Evolutionary conservation across 2,888 invertebrate genomes (phyloP).

Genomic region (Himalopsyche anomala): DNA sequence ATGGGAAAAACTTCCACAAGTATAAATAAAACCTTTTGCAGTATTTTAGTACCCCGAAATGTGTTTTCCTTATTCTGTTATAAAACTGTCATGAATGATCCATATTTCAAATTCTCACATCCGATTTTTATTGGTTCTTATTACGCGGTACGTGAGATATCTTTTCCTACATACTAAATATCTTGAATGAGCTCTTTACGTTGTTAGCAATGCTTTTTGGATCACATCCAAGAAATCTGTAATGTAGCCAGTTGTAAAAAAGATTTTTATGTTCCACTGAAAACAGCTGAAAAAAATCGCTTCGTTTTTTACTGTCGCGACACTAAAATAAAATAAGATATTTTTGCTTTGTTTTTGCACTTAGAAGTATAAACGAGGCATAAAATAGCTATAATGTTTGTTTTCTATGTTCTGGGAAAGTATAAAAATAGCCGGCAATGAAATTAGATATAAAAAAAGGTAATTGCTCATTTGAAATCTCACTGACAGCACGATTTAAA

Average conservation of each 20-base stretch:
- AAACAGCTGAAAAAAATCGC: slow-evolving; percentile 23
- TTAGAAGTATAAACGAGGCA: slow-evolving; percentile 15
- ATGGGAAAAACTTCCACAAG: no score
- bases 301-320: background rate
- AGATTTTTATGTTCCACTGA: slow-evolving; percentile 8
- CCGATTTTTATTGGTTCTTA: slow-evolving; percentile 1
- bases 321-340: slow-evolving; percentile 24
- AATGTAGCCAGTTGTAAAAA: slow-evolving; percentile 40
- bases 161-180: slow-evolving; percentile 13
- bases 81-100: background rate
- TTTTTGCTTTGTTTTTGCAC: slow-evolving; percentile 2
- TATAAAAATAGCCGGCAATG: background rate
- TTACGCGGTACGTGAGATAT: slow-evolving; percentile 33
- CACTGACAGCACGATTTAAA: no score
- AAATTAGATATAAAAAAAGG: background rate
- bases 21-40: no score
- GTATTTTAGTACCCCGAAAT: no score
- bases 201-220: slow-evolving; percentile 24
- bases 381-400: background rate
- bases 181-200: slow-evolving; percentile 1
- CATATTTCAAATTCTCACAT: background rate
- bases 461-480: background rate
- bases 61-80: no score
- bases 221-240: slow-evolving; percentile 34
- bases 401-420: background rate